These are phyloP conservation scores for Lingula anatina DNA, from an alignment of 2,888 invertebrate species.

Conservation along the genomic window DNA sequence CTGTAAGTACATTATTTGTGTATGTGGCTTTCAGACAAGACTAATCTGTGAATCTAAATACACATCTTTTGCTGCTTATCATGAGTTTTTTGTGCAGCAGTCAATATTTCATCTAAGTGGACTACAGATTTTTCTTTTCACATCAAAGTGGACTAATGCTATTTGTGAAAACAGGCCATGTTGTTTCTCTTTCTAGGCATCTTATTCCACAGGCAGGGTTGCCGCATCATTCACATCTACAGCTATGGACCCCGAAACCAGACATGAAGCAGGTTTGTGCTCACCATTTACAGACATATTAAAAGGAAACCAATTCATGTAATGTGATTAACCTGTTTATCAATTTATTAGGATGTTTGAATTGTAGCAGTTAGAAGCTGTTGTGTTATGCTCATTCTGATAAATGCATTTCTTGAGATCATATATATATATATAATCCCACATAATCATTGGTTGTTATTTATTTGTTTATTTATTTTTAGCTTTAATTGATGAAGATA, in stretches of 20 bases:
- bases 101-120: neutral
- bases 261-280: conserved; percentile 68
- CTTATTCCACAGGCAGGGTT: conserved; percentile 91
- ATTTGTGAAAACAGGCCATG: neutral
- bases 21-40: too few species aligned
- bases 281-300: too few species aligned
- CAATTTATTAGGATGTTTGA: neutral
- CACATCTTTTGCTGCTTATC: too few species aligned
- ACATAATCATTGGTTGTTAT: neutral
- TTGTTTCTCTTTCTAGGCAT: conserved; percentile 59
- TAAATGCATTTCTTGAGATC: neutral
- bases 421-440: conserved; percentile 1
- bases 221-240: conserved; percentile 98
- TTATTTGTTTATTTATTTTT: conserved; percentile 7
- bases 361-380: neutral
- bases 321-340: too few species aligned
- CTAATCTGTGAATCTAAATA: too few species aligned
- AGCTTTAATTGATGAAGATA: conserved; percentile 85
- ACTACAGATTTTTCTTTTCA: conserved; percentile 4
- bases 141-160: conserved; percentile 1
- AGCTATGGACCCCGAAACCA: conserved; percentile 79
- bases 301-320: too few species aligned
- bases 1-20: conserved; percentile 57
- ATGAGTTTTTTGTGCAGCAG: neutral
- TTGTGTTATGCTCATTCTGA: neutral